Conservation (phyloP, 2,797 vertebrate species). For the Alectoris magna region DNA sequence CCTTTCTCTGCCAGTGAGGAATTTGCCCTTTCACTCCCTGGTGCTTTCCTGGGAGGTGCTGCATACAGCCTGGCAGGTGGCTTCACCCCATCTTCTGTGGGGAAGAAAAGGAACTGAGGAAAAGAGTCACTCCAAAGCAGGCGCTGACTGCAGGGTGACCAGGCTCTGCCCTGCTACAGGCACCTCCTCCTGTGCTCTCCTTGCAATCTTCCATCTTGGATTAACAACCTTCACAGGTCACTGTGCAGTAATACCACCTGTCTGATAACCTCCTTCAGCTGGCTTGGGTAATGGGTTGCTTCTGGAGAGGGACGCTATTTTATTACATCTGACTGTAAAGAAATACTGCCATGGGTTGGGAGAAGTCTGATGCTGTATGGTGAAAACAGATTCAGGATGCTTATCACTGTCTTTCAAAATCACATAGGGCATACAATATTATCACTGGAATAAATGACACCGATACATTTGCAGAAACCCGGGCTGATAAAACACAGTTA, state of each 20-base stretch:
- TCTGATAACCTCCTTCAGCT: constrained; percentile 28
- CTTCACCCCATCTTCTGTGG: background rate
- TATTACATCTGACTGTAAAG: constrained; percentile 32
- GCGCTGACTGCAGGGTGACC: background rate
- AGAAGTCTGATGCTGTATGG: background rate
- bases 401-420: background rate
- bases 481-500: background rate
- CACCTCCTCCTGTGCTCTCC: background rate
- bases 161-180: background rate
- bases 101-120: background rate
- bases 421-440: background rate
- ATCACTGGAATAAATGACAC: background rate
- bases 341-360: constrained; percentile 3
- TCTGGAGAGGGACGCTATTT: constrained; percentile 15
- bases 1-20: accelerated
- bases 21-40: background rate
- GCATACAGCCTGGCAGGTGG: background rate
- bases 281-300: constrained; percentile 30
- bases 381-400: background rate
- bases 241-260: constrained; percentile 15
- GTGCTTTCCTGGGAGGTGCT: background rate
- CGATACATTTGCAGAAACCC: background rate
- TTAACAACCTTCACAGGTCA: constrained; percentile 69
- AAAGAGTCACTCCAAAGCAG: background rate
- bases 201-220: background rate